These are phyloP conservation scores for Elanus axillaris DNA, from an alignment of 2,113 vertebrate genomes.

Conservation along the genomic window DNA sequence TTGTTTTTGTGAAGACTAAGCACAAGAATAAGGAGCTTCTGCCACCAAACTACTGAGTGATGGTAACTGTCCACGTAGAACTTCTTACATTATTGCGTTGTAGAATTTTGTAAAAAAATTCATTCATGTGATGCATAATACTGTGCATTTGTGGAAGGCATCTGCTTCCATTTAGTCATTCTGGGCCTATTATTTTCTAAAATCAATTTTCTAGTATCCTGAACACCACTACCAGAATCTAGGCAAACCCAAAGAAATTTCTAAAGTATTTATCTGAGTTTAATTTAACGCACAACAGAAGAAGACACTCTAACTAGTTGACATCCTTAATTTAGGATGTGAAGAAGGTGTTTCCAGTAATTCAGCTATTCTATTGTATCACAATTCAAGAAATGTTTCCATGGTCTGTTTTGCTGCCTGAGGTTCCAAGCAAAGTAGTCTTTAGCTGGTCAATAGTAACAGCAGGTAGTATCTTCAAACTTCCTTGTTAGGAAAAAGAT, in stretches of 20 bases:
- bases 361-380: not conserved
- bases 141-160: not conserved
- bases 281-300: not conserved
- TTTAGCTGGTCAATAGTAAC: not conserved
- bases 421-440: not conserved
- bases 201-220: not conserved
- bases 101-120: not conserved
- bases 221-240: not conserved
- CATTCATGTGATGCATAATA: not conserved
- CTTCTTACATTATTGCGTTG: not conserved
- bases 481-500: not conserved
- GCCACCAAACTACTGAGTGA: not conserved
- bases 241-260: not conserved
- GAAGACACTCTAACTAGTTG: not conserved
- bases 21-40: not conserved
- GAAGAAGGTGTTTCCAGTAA: not conserved
- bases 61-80: not conserved
- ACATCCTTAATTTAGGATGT: not conserved
- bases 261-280: not conserved
- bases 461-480: not conserved
- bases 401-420: not conserved
- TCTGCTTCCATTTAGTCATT: not conserved
- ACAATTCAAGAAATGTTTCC: not conserved
- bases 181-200: not conserved
- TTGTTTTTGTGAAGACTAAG: not conserved